Evolutionary conservation across 2,888 invertebrate species (phyloP), one percentile per base, ranked within the genome.

Genomic region (Philaethria dido): DNA sequence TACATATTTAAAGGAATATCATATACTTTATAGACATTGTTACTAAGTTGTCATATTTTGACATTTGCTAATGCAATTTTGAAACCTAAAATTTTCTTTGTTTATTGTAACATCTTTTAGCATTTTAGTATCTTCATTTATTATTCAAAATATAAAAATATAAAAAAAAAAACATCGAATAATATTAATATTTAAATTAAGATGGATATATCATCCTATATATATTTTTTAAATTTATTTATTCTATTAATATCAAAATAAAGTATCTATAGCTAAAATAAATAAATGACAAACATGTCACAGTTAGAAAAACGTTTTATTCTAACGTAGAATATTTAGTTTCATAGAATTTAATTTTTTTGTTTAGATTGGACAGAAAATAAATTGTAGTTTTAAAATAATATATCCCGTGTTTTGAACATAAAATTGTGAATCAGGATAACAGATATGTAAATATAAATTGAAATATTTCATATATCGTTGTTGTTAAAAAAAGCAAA

Each of bases 31-130:
- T 11, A 16, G 16, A 16, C 29, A 29, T 52, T 52, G 16, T 52
- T 16, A 39, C 5, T 8, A 18, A 52, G 29, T 29, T 52, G 52
- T 52, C 52, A 52, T 33, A 33, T 52, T 50, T 52, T 52, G 29
- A 11, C 52, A 52, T 52, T 16, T 8, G 33, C 5, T 13, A 33
- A 4, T 16, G 13, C n/a, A 50, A 29, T 52, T 52, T 52, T 33
- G 8, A n/a, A 16, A 16, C 5, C 3, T 18, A 0, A 33, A 16
- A n/a, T n/a, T n/a, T n/a, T n/a, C n/a, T 29, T 16, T 16, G 1
- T 52, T 33, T 1, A 13, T 11, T 16, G n/a, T 4, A 4, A 9
- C 4, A 14, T 16, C n/a, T 14, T 48, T 29, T 29, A 52, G 8
- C 29, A 16, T 25, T n/a, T 52, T 16, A 52, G 29, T 29, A 29